Evolutionary conservation across 1,140 invertebrate species (phyloP), one percentile per base, ranked within the genome.

Genomic region (Halyomorpha halys): DNA sequence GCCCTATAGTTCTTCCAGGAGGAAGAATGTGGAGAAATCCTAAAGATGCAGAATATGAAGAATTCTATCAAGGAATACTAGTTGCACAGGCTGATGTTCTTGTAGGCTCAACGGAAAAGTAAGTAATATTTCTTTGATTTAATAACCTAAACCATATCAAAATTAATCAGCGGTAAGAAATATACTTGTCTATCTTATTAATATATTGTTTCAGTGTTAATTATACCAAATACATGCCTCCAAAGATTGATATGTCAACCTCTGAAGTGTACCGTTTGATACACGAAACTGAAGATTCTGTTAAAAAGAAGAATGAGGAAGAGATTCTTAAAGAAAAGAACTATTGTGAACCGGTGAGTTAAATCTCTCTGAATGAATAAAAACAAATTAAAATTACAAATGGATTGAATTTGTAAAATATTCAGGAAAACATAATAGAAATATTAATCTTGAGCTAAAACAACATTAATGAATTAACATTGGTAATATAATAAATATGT

Each of bases 21-120:
- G 87, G 86, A 14, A 78, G 86, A 49, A 81, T 81, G 71, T 90
- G 87, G 87, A 81, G 81, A 68, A 80, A 80, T 68, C 84, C 86
- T 3, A 83, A 85, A 72, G 86, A 89, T 73, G 86, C 85, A 64
- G 87, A 86, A 74, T 83, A 86, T 68, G 88, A 90, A 64, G 83
- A 87, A 67, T 82, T 85, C 74, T 87, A 90, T 47, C 83, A 83
- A 49, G 86, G 88, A 71, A 84, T 84, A 4, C 74, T 90, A 63
- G 82, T 82, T 62, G 81, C 82, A 16, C 86, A 88, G 71, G 83
- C 86, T 9, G 86, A 89, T 76, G 79, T 89, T 16, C 84, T 90
- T 61, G 80, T 83, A 53, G 88, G 87, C 66, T 84, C 81, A 71
- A 82, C 83, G 60, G 76, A 87, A 71, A 87, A 87, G 88, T 89